Evolutionary conservation across 2,113 vertebrate genomes (phyloP).

Genomic region (Crotalus tigris): DNA sequence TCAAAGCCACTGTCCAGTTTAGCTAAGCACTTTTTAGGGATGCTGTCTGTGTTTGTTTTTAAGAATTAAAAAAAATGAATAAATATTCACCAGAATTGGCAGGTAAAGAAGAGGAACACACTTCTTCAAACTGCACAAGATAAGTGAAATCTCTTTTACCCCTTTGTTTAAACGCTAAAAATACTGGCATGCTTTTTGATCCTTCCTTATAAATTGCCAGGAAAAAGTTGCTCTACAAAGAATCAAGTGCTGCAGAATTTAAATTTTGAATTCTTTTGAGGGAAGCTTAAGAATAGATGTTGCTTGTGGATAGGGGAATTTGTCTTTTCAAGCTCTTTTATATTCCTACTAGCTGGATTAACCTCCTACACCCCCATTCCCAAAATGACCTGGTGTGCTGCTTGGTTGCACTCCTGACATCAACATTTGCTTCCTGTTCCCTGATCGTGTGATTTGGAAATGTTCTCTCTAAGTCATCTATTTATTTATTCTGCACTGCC

Average conservation of each 20-base stretch:
- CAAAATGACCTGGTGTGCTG: not conserved
- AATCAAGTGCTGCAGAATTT: not conserved
- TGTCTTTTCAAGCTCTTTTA: not conserved
- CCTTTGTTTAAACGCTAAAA: not conserved
- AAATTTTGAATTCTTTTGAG: not conserved
- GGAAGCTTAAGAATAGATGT: not conserved
- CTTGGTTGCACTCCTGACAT: not conserved
- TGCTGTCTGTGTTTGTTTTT: not conserved
- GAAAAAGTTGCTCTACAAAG: not conserved
- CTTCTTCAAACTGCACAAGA: not conserved
- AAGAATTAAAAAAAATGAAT: not conserved
- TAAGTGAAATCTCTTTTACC: not conserved
- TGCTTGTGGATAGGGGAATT: not conserved
- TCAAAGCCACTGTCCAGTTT: not conserved
- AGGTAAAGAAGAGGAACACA: not conserved
- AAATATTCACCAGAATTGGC: not conserved
- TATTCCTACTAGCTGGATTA: not conserved
- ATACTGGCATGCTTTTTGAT: not conserved
- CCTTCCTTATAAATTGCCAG: not conserved
- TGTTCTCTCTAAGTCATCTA: not conserved
- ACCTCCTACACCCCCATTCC: not conserved
- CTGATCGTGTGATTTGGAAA: not conserved
- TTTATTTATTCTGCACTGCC: not conserved
- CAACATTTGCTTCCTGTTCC: not conserved
- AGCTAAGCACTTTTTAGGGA: not conserved